Percentiles rank a stretch among this genome's conserved stretches.
Conservation (phyloP, 92 coral and sea anemone genomes). For the Paragorgia papillata region DNA sequence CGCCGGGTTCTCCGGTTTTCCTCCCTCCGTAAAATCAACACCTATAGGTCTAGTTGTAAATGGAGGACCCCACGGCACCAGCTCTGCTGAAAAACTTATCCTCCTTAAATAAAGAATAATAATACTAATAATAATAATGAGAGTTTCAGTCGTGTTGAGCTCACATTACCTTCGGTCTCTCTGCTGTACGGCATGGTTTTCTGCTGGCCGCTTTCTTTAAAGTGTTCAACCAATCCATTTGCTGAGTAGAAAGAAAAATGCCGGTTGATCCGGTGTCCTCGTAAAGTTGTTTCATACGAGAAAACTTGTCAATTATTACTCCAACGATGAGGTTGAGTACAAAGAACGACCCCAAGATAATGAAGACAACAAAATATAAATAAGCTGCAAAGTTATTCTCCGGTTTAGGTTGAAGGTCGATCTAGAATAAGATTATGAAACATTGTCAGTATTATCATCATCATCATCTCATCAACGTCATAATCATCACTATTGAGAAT, state of each 20-base stretch:
- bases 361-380: slow-evolving; percentile 84
- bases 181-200: slow-evolving; percentile 80
- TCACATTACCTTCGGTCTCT: slow-evolving; percentile 75
- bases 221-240: slow-evolving; percentile 91
- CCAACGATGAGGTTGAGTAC: slow-evolving; percentile 89
- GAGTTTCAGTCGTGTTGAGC: too few species aligned
- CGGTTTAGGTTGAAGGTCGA: slow-evolving; percentile 76
- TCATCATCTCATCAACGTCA: too few species aligned
- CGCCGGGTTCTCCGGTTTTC: too few species aligned
- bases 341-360: slow-evolving; percentile 91
- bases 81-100: too few species aligned
- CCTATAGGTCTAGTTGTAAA: too few species aligned
- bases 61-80: too few species aligned
- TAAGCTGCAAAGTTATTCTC: slow-evolving; percentile 88
- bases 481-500: too few species aligned
- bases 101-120: too few species aligned
- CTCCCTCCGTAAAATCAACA: too few species aligned
- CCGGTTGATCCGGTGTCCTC: slow-evolving; percentile 86
- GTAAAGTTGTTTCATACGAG: slow-evolving; percentile 90
- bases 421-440: slow-evolving; percentile 41
- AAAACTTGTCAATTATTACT: slow-evolving; percentile 95
- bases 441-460: too few species aligned
- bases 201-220: slow-evolving; percentile 86
- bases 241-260: slow-evolving; percentile 75
- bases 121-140: too few species aligned